Conservation (phyloP, 2,113 vertebrate genomes). For the Taxidea taxus region DNA sequence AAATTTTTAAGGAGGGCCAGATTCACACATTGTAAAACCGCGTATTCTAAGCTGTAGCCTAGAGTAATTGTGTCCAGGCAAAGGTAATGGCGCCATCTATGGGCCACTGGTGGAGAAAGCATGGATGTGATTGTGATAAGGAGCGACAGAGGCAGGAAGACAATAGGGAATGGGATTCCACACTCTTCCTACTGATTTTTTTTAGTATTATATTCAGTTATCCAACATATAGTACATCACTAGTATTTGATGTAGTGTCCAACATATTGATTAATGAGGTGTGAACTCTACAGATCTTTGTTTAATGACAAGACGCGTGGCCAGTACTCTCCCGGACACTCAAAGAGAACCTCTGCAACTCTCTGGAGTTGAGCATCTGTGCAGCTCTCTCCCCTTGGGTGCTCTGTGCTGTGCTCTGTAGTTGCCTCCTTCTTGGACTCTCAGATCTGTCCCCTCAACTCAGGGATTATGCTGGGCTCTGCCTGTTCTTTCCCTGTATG, state of each 20-base stretch:
- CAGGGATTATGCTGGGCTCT: not conserved
- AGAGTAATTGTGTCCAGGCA: not conserved
- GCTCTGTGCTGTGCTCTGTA: not conserved
- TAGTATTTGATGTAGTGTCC: not conserved
- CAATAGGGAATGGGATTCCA: not conserved
- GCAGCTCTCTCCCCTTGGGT: not conserved
- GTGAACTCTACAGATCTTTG: not conserved
- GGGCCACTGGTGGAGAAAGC: not conserved
- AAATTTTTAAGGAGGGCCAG: not conserved
- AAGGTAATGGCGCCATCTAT: conserved; percentile 30
- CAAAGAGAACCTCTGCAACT: rapidly evolving
- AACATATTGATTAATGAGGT: not conserved
- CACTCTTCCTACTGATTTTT: not conserved
- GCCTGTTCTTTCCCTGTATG: not conserved
- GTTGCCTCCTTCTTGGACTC: not conserved
- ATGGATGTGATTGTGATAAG: too few species aligned
- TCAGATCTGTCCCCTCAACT: not conserved
- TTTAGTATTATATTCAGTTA: not conserved
- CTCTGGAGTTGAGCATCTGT: not conserved
- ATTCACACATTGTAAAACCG: not conserved
- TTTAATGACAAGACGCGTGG: not conserved
- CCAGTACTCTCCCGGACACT: not conserved
- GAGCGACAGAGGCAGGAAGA: not conserved
- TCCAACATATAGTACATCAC: not conserved
- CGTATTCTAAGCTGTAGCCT: not conserved